A percentile compares a stretch with the other conserved stretches of the same genome.
Conservation (phyloP, 2,113 vertebrate genomes). For the Hiodon alosoides region DNA sequence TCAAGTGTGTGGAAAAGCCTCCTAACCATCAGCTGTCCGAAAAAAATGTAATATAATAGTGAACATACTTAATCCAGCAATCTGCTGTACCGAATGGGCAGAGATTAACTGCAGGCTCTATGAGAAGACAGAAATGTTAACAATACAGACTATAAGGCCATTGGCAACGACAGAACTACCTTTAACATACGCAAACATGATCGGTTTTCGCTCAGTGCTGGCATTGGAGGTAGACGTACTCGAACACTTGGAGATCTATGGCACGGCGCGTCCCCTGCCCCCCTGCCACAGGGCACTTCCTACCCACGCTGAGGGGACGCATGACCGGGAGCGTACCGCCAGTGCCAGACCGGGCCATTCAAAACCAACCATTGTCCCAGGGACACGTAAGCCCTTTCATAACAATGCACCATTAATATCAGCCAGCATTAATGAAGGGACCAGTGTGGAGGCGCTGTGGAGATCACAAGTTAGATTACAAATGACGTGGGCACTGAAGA, state of each 20-base stretch:
- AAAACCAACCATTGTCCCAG: conserved; percentile 55
- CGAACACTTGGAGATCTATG: not conserved
- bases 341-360: conserved; percentile 41
- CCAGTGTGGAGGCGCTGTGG: not conserved
- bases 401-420: conserved; percentile 62
- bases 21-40: too few species aligned
- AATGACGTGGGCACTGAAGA: not conserved
- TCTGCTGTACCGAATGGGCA: too few species aligned
- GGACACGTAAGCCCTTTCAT: conserved; percentile 44
- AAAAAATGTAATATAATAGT: too few species aligned
- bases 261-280: conserved; percentile 7
- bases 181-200: not conserved
- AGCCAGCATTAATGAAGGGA: conserved; percentile 49
- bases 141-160: not conserved
- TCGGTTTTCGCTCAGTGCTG: not conserved
- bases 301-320: conserved; percentile 47
- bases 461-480: conserved; percentile 17
- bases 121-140: too few species aligned
- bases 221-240: not conserved
- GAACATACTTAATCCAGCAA: too few species aligned
- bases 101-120: too few species aligned
- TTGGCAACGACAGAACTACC: not conserved
- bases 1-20: not conserved
- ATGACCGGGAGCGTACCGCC: conserved; percentile 45
- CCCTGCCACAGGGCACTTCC: conserved; percentile 34